A percentile compares a stretch with the other conserved stretches of the same genome.
Conservation (phyloP, 2,113 vertebrate species). For the Oceanodroma tethys region DNA sequence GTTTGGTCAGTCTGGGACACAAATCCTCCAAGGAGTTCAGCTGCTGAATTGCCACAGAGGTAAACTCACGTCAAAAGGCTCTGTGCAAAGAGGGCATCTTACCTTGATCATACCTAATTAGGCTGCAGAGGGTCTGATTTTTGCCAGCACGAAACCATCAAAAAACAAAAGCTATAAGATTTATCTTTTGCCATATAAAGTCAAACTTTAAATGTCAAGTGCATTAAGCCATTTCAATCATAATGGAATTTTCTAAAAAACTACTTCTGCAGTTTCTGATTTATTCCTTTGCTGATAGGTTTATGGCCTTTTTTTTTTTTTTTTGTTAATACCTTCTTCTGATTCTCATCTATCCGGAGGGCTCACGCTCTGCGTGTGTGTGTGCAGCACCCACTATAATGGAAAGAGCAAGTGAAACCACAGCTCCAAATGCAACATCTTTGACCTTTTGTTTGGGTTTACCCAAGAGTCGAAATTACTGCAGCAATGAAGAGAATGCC, state of each 20-base stretch:
- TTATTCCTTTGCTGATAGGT: constrained; percentile 23
- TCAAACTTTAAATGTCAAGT: constrained; percentile 50
- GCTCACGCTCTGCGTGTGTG: not conserved
- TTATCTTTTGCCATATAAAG: not conserved
- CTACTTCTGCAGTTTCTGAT: constrained; percentile 12
- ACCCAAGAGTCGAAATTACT: not conserved
- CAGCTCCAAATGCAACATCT: not conserved
- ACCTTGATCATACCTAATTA: not conserved
- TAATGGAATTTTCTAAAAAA: constrained; percentile 27
- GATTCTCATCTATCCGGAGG: not conserved
- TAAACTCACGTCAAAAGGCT: not conserved
- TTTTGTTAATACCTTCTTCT: not conserved
- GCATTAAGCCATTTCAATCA: constrained; percentile 45
- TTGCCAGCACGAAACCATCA: not conserved
- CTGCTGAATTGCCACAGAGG: not conserved
- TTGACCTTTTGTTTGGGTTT: not conserved
- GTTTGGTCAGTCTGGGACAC: not conserved
- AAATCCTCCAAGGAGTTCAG: not conserved
- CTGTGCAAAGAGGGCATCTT: not conserved
- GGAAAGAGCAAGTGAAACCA: constrained; percentile 1
- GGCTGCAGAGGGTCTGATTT: not conserved
- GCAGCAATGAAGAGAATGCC: not conserved
- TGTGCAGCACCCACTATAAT: not conserved
- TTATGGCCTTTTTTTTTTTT: not conserved
- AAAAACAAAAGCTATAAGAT: constrained; percentile 12